phyloP scores from a whole-genome alignment of 2,797 vertebrate genomes.

The Sardinella longiceps region DNA sequence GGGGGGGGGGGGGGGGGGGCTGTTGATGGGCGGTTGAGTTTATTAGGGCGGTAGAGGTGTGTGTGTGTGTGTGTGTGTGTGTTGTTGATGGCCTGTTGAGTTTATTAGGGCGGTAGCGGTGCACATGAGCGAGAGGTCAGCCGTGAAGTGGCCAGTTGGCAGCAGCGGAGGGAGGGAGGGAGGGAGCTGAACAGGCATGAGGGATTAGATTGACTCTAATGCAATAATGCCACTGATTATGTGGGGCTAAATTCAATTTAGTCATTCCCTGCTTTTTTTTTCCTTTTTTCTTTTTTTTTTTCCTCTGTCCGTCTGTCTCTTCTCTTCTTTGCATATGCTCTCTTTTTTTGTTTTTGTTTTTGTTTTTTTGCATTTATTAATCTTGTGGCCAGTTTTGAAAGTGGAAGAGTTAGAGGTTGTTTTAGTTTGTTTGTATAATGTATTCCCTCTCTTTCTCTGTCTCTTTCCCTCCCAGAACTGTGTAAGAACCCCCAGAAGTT shows the following conservation, averaged over 20 bases:
- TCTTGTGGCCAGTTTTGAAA: neutral
- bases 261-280: neutral
- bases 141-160: neutral
- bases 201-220: constrained; percentile 1
- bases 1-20: too few species aligned
- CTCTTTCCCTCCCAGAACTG: too few species aligned
- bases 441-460: too few species aligned
- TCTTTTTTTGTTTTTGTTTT: neutral
- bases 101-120: neutral
- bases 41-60: too few species aligned
- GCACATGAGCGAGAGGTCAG: neutral
- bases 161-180: neutral
- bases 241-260: neutral
- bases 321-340: neutral
- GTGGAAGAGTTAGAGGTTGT: neutral
- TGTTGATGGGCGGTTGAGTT: too few species aligned
- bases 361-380: neutral
- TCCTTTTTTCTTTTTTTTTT: neutral
- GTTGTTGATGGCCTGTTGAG: neutral
- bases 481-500: too few species aligned
- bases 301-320: neutral
- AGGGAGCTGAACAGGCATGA: neutral
- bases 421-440: too few species aligned
- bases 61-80: too few species aligned
- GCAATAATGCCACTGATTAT: neutral